A percentile compares a stretch with the other conserved stretches of the same genome.
These are phyloP conservation scores for Sphaerodactylus townsendi DNA, from an alignment of 2,113 vertebrate genomes.

Conservation along the genomic window DNA sequence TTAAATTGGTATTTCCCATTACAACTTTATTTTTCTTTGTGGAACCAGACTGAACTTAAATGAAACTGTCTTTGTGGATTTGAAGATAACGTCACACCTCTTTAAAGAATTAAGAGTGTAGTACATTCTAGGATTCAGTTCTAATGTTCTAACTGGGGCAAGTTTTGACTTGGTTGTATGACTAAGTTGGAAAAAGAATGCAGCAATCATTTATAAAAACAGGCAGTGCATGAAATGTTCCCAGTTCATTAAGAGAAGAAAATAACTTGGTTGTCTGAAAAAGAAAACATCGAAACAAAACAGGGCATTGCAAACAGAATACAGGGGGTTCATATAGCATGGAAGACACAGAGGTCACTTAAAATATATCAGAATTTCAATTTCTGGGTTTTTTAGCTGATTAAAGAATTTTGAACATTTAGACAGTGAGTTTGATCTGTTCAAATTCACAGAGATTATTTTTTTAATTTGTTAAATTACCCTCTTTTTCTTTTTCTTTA, in stretches of 20 bases:
- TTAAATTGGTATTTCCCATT: constrained; percentile 45
- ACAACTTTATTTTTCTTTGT: constrained; percentile 40
- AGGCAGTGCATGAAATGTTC: neutral
- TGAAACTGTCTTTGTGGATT: constrained; percentile 41
- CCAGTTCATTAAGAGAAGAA: neutral
- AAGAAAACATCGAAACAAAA: neutral
- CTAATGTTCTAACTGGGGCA: constrained; percentile 23
- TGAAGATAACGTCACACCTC: constrained; percentile 50
- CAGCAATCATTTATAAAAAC: neutral
- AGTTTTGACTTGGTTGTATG: constrained; percentile 26
- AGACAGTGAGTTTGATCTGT: too few species aligned
- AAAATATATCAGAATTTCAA: neutral
- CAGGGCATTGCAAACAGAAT: neutral
- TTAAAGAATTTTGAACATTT: too few species aligned
- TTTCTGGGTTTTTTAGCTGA: too few species aligned
- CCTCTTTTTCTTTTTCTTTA: too few species aligned
- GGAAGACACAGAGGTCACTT: neutral
- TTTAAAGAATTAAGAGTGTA: constrained; percentile 46
- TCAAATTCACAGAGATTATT: too few species aligned
- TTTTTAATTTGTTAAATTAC: too few species aligned
- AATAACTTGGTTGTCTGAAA: constrained; percentile 13
- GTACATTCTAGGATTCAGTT: constrained; percentile 9
- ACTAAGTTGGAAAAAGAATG: neutral
- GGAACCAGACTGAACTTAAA: constrained; percentile 49
- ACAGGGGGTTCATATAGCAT: neutral